Conservation (phyloP, 2,797 vertebrate species). For the Acanthurus lineatus region DNA sequence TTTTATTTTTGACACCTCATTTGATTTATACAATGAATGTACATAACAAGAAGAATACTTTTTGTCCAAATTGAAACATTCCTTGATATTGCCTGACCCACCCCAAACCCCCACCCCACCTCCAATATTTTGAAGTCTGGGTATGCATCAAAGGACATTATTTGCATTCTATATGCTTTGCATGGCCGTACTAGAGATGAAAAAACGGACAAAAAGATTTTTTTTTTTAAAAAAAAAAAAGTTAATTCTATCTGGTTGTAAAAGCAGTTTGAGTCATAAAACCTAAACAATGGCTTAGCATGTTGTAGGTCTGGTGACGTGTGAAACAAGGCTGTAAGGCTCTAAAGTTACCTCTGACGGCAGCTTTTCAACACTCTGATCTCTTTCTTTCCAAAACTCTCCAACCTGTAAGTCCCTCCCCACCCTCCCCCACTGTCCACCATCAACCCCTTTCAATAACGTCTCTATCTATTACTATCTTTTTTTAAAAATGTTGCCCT, state of each 20-base stretch:
- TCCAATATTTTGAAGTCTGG: background rate
- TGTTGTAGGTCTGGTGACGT: background rate
- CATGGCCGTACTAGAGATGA: background rate
- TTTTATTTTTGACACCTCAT: background rate
- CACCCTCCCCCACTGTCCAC: conserved; percentile 70
- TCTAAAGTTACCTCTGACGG: background rate
- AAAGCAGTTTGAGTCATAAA: background rate
- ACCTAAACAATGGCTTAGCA: background rate
- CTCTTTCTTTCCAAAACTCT: conserved; percentile 34
- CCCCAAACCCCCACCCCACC: too few species aligned
- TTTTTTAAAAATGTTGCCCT: conserved; percentile 32
- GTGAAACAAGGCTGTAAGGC: background rate
- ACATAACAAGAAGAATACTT: too few species aligned
- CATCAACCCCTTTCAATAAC: conserved; percentile 37
- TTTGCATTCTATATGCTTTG: background rate
- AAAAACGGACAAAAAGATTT: too few species aligned
- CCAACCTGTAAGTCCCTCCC: conserved; percentile 61
- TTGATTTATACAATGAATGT: background rate
- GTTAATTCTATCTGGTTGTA: background rate
- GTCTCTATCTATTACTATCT: conserved; percentile 35
- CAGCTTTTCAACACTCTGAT: conserved; percentile 5
- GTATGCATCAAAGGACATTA: background rate
- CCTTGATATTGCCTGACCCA: too few species aligned
- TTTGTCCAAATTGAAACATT: too few species aligned
- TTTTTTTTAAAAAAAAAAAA: background rate